A percentile compares a stretch with the other conserved stretches of the same genome.
These are phyloP conservation scores for Burhinus oedicnemus DNA, from an alignment of 2,113 vertebrate species.

Conservation along the genomic window DNA sequence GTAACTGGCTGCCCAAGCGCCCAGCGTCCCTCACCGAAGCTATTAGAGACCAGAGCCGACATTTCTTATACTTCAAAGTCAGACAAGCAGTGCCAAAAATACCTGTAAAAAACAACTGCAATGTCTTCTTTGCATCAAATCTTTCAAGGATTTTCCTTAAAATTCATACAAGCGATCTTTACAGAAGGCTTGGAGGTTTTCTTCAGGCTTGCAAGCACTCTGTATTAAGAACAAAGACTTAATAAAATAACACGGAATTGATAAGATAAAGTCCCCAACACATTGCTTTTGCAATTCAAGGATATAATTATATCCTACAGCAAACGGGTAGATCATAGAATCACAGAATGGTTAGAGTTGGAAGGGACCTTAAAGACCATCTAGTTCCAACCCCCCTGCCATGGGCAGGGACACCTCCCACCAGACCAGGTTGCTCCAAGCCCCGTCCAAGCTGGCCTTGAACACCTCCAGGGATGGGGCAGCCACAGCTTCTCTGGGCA, in stretches of 20 bases:
- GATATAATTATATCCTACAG: neutral
- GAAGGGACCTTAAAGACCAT: neutral
- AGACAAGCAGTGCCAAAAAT: neutral
- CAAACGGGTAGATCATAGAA: neutral
- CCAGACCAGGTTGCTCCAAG: neutral
- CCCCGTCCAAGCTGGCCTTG: neutral
- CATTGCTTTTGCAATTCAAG: fast-evolving
- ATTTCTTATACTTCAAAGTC: neutral
- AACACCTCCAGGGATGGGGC: neutral
- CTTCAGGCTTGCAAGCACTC: neutral
- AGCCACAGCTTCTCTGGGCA: neutral
- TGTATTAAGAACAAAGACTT: neutral
- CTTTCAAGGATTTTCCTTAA: neutral
- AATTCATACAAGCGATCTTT: neutral
- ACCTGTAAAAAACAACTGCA: neutral
- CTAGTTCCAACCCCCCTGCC: neutral
- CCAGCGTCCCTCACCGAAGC: neutral
- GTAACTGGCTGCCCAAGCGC: neutral
- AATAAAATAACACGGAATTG: neutral
- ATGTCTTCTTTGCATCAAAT: neutral
- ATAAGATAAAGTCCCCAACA: neutral
- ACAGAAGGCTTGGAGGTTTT: neutral
- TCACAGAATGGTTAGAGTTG: neutral
- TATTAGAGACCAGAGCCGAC: neutral
- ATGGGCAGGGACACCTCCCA: neutral